Evolutionary conservation across 2,797 vertebrate genomes (phyloP), one percentile per base, ranked within the genome.

Genomic region (Erethizon dorsatum): DNA sequence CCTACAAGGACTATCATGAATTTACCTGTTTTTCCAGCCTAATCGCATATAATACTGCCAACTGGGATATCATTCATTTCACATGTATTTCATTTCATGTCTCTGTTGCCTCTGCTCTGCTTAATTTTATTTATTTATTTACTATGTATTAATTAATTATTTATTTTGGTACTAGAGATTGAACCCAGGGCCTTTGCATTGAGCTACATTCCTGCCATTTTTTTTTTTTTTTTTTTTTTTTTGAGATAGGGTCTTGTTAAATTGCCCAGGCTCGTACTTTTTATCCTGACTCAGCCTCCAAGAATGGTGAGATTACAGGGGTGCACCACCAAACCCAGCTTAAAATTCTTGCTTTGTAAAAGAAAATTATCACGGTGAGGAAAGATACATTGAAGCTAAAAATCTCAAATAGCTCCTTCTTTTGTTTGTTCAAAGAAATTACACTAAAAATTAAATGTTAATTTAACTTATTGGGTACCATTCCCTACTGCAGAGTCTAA

Each of bases 271-370:
- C 31, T 78, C 2, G 5, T 52, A 78, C 28, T 78, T 78, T 50
- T 17, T 45, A 78, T 50, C 28, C 47, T 78, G 75, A 31, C 26
- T 78, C 47, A 78, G 47, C 47, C 47, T 78, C 47, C 45, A 28
- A 54, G 33, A 41, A 18, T 65, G 45, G 22, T 18, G 26, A 22
- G 45, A 28, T 78, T 50, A 78, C 47, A 78, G 24, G 47, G 28
- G 26, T 78, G 24, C 10, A 13, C 61, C 61, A 50, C n/a, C 75
- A 78, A 18, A 33, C 1, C 75, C 37, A 33, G 31, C 17, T 95
- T 92, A 86, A 75, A 65, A 83, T 63, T 85, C 78, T 94, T 75
- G 31, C 17, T 85, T 90, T 83, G 31, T 77, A 86, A 90, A 83
- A 67, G 45, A 75, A 94, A 91, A 65, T 8, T 33, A 28, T 73